phyloP scores from a whole-genome alignment of 2,888 invertebrate species.

The Pyrrhosoma nymphula region DNA sequence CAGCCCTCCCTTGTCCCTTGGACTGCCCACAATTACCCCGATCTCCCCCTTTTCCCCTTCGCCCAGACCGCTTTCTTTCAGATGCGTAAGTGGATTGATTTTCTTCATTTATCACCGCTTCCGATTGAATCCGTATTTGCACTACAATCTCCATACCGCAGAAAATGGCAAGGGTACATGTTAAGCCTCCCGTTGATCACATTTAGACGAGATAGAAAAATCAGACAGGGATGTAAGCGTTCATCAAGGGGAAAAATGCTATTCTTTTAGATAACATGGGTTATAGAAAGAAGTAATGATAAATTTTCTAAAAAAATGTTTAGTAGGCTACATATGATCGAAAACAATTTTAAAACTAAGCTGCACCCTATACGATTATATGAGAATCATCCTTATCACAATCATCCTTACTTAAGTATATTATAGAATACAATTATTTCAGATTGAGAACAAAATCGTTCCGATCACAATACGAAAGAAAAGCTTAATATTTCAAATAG shows the following conservation, averaged over 20 bases:
- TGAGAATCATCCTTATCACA: no score
- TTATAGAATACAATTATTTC: no score
- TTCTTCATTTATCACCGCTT: not conserved
- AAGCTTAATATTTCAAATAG: no score
- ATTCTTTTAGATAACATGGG: not conserved
- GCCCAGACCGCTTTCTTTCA: not conserved
- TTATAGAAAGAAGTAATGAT: no score
- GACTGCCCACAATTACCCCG: not conserved
- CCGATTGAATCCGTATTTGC: not conserved
- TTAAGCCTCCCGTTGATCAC: not conserved
- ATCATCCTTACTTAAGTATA: no score
- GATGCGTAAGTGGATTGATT: not conserved
- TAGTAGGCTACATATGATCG: no score
- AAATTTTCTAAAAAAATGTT: no score
- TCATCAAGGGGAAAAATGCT: not conserved
- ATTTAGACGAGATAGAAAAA: not conserved
- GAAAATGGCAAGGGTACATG: not conserved
- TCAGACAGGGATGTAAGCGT: not conserved
- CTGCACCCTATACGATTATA: no score
- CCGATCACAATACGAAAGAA: no score
- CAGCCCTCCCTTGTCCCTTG: not conserved
- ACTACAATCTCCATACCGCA: not conserved
- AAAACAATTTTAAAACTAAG: no score
- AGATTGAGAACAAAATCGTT: no score
- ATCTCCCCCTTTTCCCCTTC: not conserved